Evolutionary conservation across 2,888 invertebrate genomes (phyloP).

Genomic region (Melieria picta): DNA sequence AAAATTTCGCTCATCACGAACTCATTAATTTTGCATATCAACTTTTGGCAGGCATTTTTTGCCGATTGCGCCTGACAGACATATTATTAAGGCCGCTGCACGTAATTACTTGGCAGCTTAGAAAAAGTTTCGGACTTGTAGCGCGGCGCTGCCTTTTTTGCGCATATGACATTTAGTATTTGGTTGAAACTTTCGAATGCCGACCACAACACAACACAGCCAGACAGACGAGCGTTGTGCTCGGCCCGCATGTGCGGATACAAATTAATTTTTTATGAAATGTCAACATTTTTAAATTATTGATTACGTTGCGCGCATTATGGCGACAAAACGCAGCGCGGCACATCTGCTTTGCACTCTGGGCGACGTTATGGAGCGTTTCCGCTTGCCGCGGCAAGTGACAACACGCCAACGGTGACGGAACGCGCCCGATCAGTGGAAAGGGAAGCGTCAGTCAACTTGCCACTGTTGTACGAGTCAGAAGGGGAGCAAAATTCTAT

Average conservation of each 20-base stretch:
- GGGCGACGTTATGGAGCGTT: too few relatives aligned
- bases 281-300: slow-evolving; percentile 19
- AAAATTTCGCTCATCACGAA: slow-evolving; percentile 15
- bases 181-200: slow-evolving; percentile 8
- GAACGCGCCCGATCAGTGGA: too few relatives aligned
- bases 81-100: neutral
- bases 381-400: too few relatives aligned
- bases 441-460: too few relatives aligned
- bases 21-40: slow-evolving; percentile 24
- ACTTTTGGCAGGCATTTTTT: slow-evolving; percentile 14
- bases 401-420: too few relatives aligned
- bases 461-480: too few relatives aligned
- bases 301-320: neutral
- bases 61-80: neutral
- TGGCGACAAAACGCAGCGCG: neutral
- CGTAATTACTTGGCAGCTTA: neutral
- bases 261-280: slow-evolving; percentile 22
- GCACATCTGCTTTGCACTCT: too few relatives aligned
- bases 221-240: neutral
- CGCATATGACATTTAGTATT: neutral
- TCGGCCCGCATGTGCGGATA: neutral
- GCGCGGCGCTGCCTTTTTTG: neutral
- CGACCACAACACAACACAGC: neutral
- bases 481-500: too few relatives aligned
- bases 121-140: neutral